A percentile compares a stretch with the other conserved stretches of the same genome.
Conservation (phyloP, 2,888 invertebrate species). For the Acanthococcus lagerstroemiae region DNA sequence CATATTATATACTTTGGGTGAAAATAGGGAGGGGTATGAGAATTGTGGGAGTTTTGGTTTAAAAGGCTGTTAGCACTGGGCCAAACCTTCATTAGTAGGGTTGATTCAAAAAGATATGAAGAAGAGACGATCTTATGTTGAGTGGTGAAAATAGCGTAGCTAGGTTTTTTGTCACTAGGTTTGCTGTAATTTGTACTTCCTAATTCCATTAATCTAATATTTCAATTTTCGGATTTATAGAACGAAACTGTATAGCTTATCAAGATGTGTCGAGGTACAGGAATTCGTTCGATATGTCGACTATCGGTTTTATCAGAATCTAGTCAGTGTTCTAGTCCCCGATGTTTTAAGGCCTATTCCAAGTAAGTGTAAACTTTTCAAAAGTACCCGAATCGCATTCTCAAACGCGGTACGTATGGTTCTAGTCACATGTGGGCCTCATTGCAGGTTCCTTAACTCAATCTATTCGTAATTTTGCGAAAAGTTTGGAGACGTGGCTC, state of each 20-base stretch:
- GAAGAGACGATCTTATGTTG: too few relatives aligned
- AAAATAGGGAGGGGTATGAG: too few relatives aligned
- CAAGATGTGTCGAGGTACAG: conserved; percentile 60
- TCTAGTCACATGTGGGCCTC: too few relatives aligned
- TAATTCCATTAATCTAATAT: background rate
- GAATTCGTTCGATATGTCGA: conserved; percentile 74
- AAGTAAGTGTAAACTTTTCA: conserved; percentile 56
- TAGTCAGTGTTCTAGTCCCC: conserved; percentile 91
- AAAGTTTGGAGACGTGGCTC: conserved; percentile 83
- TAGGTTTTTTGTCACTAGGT: background rate
- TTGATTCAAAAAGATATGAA: too few relatives aligned
- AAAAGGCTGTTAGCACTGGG: too few relatives aligned
- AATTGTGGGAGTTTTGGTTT: too few relatives aligned
- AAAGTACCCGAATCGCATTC: too few relatives aligned
- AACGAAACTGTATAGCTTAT: conserved; percentile 57
- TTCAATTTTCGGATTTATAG: conserved; percentile 41
- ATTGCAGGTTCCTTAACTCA: conserved; percentile 69
- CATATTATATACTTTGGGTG: too few relatives aligned
- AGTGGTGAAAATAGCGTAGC: background rate
- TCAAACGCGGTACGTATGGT: too few relatives aligned
- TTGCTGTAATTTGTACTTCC: conserved; percentile 3
- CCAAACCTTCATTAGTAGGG: too few relatives aligned
- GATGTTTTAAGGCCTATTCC: conserved; percentile 92
- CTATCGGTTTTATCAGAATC: conserved; percentile 86
- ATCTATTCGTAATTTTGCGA: conserved; percentile 83